Percentiles rank a stretch among this genome's conserved stretches.
phyloP scores from a whole-genome alignment of 2,888 invertebrate species.

The Drosophila pseudotakahashii region DNA sequence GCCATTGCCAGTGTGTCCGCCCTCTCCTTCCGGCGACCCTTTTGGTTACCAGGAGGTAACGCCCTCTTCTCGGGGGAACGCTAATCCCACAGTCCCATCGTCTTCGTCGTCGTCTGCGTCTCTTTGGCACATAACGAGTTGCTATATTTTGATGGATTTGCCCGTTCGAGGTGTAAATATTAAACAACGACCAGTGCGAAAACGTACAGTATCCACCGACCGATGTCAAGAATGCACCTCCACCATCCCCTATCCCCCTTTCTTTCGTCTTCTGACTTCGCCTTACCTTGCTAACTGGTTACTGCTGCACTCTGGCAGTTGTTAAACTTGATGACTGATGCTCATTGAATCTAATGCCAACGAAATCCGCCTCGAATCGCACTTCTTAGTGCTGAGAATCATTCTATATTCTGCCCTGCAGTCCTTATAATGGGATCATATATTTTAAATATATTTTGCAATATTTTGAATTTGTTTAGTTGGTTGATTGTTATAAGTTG shows the following conservation, averaged over 20 bases:
- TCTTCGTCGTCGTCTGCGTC: slow-evolving; percentile 8
- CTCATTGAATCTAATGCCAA: slow-evolving; percentile 46
- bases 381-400: neutral
- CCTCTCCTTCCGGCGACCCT: slow-evolving; percentile 28
- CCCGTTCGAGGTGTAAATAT: slow-evolving; percentile 71
- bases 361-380: slow-evolving; percentile 36
- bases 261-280: too few species aligned
- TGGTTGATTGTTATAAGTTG: too few species aligned
- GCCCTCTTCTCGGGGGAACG: neutral
- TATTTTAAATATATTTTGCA: too few species aligned
- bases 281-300: slow-evolving; percentile 42
- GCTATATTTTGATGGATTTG: slow-evolving; percentile 76
- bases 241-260: too few species aligned
- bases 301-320: slow-evolving; percentile 17
- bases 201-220: slow-evolving; percentile 55
- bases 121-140: slow-evolving; percentile 45
- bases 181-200: slow-evolving; percentile 70
- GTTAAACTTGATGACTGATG: slow-evolving; percentile 43
- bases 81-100: slow-evolving; percentile 32
- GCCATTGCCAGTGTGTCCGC: slow-evolving; percentile 60
- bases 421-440: too few species aligned
- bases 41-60: slow-evolving; percentile 23
- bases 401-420: neutral
- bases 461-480: too few species aligned
- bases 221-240: slow-evolving; percentile 9